phyloP scores from a whole-genome alignment of 2,888 invertebrate species.

The Cryptocephalus primarius region DNA sequence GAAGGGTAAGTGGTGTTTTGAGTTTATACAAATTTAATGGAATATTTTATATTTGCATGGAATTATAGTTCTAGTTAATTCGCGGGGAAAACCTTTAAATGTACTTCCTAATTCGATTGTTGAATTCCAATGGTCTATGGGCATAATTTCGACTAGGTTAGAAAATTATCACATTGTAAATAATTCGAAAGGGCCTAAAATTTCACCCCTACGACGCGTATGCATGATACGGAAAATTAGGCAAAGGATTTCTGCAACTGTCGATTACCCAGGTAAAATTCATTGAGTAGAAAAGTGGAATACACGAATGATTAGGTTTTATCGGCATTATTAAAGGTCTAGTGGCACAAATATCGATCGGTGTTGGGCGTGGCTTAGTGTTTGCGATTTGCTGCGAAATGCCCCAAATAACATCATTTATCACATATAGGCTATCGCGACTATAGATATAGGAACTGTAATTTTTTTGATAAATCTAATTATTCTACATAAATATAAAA shows the following conservation, averaged over 20 bases:
- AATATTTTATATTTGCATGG: no score
- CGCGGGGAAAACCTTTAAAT: no score
- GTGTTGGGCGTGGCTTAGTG: constrained; percentile 27
- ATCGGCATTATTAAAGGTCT: constrained; percentile 15
- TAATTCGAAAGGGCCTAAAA: no score
- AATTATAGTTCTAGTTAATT: no score
- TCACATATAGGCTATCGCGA: not conserved
- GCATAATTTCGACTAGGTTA: not conserved
- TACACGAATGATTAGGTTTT: constrained; percentile 2
- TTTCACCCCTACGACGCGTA: no score
- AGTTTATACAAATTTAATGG: no score
- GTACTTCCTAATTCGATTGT: not conserved
- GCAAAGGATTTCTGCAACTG: not conserved
- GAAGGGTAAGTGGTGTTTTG: no score
- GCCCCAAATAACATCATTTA: not conserved
- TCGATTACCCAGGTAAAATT: not conserved
- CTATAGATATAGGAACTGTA: not conserved
- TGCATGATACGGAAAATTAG: no score
- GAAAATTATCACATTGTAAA: no score
- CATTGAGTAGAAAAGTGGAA: constrained; percentile 3
- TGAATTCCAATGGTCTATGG: not conserved
- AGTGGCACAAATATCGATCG: constrained; percentile 30
- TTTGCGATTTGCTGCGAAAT: constrained; percentile 19
- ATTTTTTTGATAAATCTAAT: not conserved
- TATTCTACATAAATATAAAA: not conserved